Conservation (phyloP, 2,113 vertebrate species). For the Neotragus pygmaeus region DNA sequence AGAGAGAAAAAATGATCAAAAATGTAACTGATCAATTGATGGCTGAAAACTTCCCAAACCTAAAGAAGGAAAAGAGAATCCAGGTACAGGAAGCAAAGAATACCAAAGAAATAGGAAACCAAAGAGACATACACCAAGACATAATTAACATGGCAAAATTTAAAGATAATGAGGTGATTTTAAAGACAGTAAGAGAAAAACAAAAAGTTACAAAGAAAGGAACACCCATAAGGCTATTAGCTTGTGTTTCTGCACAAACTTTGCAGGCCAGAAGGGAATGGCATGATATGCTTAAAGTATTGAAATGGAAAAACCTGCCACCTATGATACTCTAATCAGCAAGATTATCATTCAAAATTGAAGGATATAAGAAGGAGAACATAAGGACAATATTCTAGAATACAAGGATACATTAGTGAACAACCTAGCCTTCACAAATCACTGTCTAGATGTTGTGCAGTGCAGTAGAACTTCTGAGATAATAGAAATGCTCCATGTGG, state of each 20-base stretch:
- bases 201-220: not conserved
- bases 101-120: not conserved
- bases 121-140: not conserved
- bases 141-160: not conserved
- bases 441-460: not conserved
- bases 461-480: not conserved
- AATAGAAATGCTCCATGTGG: not conserved
- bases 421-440: not conserved
- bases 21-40: not conserved
- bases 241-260: not conserved
- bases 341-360: not conserved
- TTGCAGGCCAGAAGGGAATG: not conserved
- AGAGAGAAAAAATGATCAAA: not conserved
- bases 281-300: not conserved
- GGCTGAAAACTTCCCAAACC: not conserved
- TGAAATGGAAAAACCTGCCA: not conserved
- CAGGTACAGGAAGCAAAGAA: not conserved
- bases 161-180: not conserved
- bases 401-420: not conserved
- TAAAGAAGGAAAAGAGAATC: not conserved
- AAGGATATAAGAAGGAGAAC: not conserved
- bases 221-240: not conserved
- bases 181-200: not conserved
- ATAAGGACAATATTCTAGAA: not conserved
- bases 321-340: not conserved